Evolutionary conservation across 2,888 invertebrate species (phyloP).

Genomic region (Leptopilina drosophilae): DNA sequence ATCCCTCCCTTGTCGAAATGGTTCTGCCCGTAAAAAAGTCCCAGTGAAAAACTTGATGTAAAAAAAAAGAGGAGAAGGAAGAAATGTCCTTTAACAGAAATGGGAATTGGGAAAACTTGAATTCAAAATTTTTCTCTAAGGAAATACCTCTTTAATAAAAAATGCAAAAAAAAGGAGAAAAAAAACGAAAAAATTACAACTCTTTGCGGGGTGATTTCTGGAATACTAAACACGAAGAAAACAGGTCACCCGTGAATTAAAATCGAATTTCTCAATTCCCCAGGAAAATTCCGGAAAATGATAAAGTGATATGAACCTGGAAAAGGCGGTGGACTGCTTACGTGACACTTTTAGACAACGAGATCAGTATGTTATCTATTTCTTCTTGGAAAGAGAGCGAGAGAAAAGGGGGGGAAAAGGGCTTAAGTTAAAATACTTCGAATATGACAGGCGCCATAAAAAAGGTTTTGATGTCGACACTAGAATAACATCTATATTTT

Average conservation of each 20-base stretch:
- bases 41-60: background rate
- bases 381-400: background rate
- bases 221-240: constrained; percentile 34
- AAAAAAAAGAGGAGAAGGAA: background rate
- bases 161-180: background rate
- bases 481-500: constrained; percentile 6
- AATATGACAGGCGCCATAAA: constrained; percentile 32
- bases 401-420: background rate
- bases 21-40: background rate
- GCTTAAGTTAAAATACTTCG: constrained; percentile 36
- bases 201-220: constrained; percentile 16
- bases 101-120: constrained; percentile 9
- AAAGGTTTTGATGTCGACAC: constrained; percentile 29
- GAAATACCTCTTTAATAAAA: constrained; percentile 1
- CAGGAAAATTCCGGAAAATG: constrained; percentile 39
- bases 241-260: constrained; percentile 38
- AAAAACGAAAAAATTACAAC: constrained; percentile 15
- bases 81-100: constrained; percentile 13
- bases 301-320: constrained; percentile 39
- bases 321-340: constrained; percentile 33
- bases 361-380: constrained; percentile 32
- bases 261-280: constrained; percentile 37
- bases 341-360: constrained; percentile 40
- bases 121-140: constrained; percentile 24
- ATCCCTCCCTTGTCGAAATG: constrained; percentile 2